Conservation (phyloP, 2,888 invertebrate genomes). For the Rhopalosiphum nymphaeae region DNA sequence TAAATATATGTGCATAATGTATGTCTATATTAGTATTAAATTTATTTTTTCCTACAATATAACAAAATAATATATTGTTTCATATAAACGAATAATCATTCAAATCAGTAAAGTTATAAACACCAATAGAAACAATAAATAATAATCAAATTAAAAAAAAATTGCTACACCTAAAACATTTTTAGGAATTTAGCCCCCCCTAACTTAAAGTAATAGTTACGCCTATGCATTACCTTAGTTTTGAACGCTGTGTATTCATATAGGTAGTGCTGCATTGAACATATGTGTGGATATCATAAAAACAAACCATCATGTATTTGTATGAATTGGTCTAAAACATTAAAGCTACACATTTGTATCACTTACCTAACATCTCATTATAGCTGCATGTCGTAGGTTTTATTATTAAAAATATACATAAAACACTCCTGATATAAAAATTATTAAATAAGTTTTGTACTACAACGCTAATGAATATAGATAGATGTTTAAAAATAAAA, state of each 20-base stretch:
- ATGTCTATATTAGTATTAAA: too few relatives aligned
- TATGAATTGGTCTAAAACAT: slow-evolving; percentile 39
- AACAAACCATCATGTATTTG: slow-evolving; percentile 28
- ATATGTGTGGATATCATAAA: slow-evolving; percentile 22
- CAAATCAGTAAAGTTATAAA: too few relatives aligned
- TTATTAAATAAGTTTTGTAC: neutral
- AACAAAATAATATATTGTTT: too few relatives aligned
- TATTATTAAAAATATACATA: slow-evolving; percentile 23
- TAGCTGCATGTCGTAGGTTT: slow-evolving; percentile 55
- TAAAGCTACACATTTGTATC: slow-evolving; percentile 23
- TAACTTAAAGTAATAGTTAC: too few relatives aligned
- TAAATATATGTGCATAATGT: too few relatives aligned
- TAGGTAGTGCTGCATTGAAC: neutral
- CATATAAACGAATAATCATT: too few relatives aligned
- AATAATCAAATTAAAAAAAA: too few relatives aligned
- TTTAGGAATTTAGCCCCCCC: too few relatives aligned
- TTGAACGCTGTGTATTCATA: slow-evolving; percentile 22
- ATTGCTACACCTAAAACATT: too few relatives aligned
- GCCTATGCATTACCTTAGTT: slow-evolving; percentile 12
- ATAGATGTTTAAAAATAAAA: neutral
- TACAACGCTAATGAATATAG: neutral
- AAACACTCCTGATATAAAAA: slow-evolving; percentile 18
- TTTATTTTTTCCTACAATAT: too few relatives aligned
- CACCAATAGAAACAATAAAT: too few relatives aligned
- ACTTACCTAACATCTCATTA: slow-evolving; percentile 7